Base-by-base conservation (phyloP, 2,888 invertebrate genomes). In the Oegoconia quadripuncta region DNA sequence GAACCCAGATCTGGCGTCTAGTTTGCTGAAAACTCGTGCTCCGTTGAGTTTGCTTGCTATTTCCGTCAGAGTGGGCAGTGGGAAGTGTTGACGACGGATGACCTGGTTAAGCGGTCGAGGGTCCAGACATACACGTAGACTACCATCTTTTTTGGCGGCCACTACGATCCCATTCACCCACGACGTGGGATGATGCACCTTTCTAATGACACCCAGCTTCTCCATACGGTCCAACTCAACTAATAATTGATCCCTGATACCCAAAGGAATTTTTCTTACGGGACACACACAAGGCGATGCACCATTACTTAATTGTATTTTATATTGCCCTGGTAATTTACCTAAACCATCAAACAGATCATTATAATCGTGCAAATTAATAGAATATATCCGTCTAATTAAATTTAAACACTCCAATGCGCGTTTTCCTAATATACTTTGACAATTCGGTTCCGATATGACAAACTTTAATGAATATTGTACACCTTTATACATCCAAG, bases 141-240 rank as follows among this genome's bases (percentile, higher is more conserved):
- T 15, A 4, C 16, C 15, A n/a, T 29, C 15, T 8, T 25, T 14
- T 13, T 34, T 52, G 5, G 46, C 48, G 1, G 36, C 50, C 5
- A 55, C 15, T 5, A 55, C 50, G 6, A 55, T 43, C 13, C 48
- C 39, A 29, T 52, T 50, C 1, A 51, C 50, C 50, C 57, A 51
- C 3, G 32, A 23, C 2, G 49, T 48, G 0, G 49, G 48, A 12
- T 47, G 43, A 6, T 30, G 25, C 2, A 44, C 47, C 14, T 46
- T 45, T 22, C 43, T 34, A 15, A 48, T 34, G 1, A 45, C 39
- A 9, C 41, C 45, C 3, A 45, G 12, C 6, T 16, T 11, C 12
- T 38, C 43, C 48, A 48, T 48, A 14, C 37, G 29, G 4, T 32
- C 11, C 34, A 48, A 34, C 17, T 45, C 41, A 1, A 1, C 16